Conservation (phyloP, 2,797 vertebrate species). For the Halcyon smyrnensis region DNA sequence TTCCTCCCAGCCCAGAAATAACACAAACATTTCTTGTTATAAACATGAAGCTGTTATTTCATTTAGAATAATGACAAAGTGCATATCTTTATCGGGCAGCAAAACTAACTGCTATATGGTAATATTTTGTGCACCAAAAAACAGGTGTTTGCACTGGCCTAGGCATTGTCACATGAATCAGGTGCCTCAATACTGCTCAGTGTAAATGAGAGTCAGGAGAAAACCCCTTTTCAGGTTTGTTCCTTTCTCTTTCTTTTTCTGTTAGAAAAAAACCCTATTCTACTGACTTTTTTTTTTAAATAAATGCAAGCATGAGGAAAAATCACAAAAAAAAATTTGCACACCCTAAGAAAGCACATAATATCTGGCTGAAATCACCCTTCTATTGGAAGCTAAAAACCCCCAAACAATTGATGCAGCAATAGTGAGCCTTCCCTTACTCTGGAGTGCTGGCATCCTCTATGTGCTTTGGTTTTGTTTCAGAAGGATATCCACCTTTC, state of each 20-base stretch:
- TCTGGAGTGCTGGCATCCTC: background rate
- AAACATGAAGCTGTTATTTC: background rate
- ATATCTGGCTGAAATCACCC: background rate
- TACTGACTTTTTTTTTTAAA: background rate
- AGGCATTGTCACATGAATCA: background rate
- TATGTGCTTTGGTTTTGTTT: background rate
- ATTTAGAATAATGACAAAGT: background rate
- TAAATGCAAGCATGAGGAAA: background rate
- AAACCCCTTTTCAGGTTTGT: background rate
- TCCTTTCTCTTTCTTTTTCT: background rate
- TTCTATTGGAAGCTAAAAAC: background rate
- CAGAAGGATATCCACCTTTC: conserved; percentile 29
- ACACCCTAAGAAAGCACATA: background rate
- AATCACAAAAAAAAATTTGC: background rate
- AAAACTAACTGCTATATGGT: background rate
- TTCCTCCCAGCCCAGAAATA: background rate
- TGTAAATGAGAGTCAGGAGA: background rate
- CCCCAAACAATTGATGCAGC: background rate
- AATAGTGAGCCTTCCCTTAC: background rate
- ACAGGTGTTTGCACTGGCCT: background rate
- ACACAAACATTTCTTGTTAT: background rate
- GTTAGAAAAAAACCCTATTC: background rate
- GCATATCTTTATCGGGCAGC: background rate
- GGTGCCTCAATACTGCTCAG: background rate
- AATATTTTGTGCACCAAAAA: background rate